Evolutionary conservation across 2,797 vertebrate genomes (phyloP), one percentile per base, ranked within the genome.

Genomic region (Periparus ater): DNA sequence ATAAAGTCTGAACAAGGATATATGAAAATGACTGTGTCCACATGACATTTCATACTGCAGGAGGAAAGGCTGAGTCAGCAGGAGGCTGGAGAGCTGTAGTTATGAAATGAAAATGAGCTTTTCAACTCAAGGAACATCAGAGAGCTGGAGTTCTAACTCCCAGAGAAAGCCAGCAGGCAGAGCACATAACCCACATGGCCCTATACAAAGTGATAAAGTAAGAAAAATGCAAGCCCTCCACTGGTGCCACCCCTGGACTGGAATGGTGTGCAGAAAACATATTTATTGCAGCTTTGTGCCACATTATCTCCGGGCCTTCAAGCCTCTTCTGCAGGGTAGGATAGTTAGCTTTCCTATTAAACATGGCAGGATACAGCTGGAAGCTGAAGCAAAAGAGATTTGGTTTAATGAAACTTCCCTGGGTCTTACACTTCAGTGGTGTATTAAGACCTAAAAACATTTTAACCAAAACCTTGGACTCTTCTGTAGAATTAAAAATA

Each of bases 1-100:
- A 94, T 72, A 51, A 91, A 92, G 40, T 65, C 71, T 87, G 74
- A 91, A 74, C 72, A 50, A 76, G 30, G 45, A 55, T 91, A 85
- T 30, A 30, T 85, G 50, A 89, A 85, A 92, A 94, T 58, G 4
- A 80, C 82, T 62, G 58, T 48, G 55, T 84, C 79, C 86, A 77
- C 51, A 62, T 2, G 7, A 75, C 45, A 85, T 70, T 50, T 90
- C 5, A 13, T 89, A 84, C 66, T 55, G 53, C 73, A 78, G 34
- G 45, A 93, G 74, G 79, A 95, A 91, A 85, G 48, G 44, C 83
- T 76, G 88, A 94, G 44, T 88, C 83, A 93, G 77, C 73, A 90
- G 62, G 70, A 88, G 22, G 51, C 45, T 95, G 47, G 30, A 78
- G 44, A 91, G 50, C 54, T 78, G 45, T 5, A 57, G 71, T 34